Conservation (phyloP, 1,140 invertebrate genomes). For the Steinernema khuongi region DNA sequence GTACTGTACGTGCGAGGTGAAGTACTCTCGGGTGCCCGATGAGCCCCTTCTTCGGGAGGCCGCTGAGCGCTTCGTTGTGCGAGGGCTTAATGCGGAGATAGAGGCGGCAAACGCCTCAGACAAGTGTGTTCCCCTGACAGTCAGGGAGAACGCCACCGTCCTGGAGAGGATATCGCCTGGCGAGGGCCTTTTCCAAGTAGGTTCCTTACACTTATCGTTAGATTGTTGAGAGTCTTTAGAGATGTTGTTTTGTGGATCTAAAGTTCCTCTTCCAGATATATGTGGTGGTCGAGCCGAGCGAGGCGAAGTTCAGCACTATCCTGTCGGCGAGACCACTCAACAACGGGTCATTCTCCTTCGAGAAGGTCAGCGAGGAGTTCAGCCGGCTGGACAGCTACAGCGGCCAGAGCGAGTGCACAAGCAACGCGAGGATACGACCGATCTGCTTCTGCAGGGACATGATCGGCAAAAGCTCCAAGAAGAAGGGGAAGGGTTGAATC, state of each 20-base stretch:
- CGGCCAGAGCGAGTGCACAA: neutral
- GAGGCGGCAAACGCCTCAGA: slow-evolving; percentile 12
- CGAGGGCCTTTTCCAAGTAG: neutral
- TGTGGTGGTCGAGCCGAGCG: neutral
- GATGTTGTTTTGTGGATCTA: too few relatives aligned
- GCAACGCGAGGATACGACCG: neutral
- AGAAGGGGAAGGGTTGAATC: neutral
- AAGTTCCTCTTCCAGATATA: neutral
- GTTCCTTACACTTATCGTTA: too few relatives aligned
- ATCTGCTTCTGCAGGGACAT: slow-evolving; percentile 4
- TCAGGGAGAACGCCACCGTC: neutral
- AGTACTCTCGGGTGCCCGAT: neutral
- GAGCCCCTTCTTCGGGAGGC: neutral
- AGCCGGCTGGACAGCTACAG: neutral
- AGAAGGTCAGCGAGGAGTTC: neutral
- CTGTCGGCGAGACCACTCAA: neutral
- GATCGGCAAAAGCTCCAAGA: neutral
- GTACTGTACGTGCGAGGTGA: slow-evolving; percentile 10
- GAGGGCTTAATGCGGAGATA: slow-evolving; percentile 23
- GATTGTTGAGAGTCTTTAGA: too few relatives aligned
- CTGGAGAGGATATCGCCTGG: neutral
- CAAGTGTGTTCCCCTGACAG: neutral
- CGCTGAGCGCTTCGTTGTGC: slow-evolving; percentile 20
- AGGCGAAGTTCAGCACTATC: neutral
- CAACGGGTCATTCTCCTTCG: neutral